Evolutionary conservation across 2,888 invertebrate genomes (phyloP).

Genomic region (Spodoptera littoralis): DNA sequence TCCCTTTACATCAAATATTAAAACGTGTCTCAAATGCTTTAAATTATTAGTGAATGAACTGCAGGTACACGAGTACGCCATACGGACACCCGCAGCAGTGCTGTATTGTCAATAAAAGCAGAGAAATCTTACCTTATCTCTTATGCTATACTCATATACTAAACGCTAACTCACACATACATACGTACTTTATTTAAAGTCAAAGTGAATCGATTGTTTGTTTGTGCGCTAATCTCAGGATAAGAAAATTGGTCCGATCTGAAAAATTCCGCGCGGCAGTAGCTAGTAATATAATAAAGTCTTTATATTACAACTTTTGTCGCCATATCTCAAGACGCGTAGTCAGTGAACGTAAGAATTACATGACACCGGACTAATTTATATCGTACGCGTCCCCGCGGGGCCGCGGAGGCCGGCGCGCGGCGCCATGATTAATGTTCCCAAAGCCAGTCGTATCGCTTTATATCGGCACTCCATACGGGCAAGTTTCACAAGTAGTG

Average conservation of each 20-base stretch:
- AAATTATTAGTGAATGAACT: slow-evolving; percentile 10
- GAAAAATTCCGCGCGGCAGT: too few relatives aligned
- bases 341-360: slow-evolving; percentile 30
- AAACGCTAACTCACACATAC: too few relatives aligned
- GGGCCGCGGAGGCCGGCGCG: slow-evolving; percentile 22
- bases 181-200: too few relatives aligned
- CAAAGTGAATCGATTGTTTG: too few relatives aligned
- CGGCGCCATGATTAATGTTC: slow-evolving; percentile 54
- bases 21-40: slow-evolving; percentile 21
- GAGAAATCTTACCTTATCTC: too few relatives aligned
- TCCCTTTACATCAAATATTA: slow-evolving; percentile 33
- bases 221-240: too few relatives aligned
- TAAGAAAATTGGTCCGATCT: too few relatives aligned
- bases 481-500: slow-evolving; percentile 7
- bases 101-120: too few relatives aligned
- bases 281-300: too few relatives aligned
- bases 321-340: slow-evolving; percentile 1
- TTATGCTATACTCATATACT: too few relatives aligned
- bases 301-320: slow-evolving; percentile 3
- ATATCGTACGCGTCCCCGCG: slow-evolving; percentile 43
- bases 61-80: not conserved
- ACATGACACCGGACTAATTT: slow-evolving; percentile 54
- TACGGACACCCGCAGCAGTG: not conserved
- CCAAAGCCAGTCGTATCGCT: slow-evolving; percentile 37
- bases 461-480: slow-evolving; percentile 23